phyloP scores from a whole-genome alignment of 2,888 invertebrate species.

The Callyntrura guangdongensis region DNA sequence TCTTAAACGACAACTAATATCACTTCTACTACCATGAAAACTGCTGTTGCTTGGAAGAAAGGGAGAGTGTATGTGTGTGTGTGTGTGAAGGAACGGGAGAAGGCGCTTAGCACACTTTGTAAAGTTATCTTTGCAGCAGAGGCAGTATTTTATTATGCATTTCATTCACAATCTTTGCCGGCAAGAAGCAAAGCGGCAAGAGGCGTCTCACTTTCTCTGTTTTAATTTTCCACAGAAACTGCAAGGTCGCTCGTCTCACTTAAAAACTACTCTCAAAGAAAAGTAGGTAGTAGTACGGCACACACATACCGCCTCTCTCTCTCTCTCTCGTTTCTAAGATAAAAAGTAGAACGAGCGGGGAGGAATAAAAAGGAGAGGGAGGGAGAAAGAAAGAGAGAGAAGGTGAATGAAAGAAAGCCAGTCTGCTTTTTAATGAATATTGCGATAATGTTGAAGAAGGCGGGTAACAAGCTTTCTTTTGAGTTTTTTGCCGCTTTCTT shows the following conservation, averaged over 20 bases:
- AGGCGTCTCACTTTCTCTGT: slow-evolving; percentile 9
- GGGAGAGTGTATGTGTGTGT: not conserved
- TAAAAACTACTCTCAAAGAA: not conserved
- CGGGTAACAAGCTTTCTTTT: not conserved
- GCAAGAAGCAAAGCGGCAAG: not conserved
- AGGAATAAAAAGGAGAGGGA: not conserved
- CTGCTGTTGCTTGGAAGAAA: not conserved
- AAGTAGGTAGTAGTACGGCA: not conserved
- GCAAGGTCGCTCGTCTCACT: slow-evolving; percentile 26
- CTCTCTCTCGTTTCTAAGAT: not conserved
- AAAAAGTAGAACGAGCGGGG: slow-evolving; percentile 41
- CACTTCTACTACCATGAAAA: not conserved
- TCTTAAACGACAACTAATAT: not conserved
- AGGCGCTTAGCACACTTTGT: not conserved
- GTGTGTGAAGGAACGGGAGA: not conserved
- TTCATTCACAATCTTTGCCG: slow-evolving; percentile 38
- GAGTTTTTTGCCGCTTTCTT: not conserved
- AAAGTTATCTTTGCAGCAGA: not conserved
- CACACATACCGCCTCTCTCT: not conserved
- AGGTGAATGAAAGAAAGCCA: slow-evolving; percentile 21
- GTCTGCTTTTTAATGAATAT: slow-evolving; percentile 35
- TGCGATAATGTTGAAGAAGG: not conserved
- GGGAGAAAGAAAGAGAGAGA: not conserved
- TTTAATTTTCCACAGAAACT: slow-evolving; percentile 51
- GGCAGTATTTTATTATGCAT: slow-evolving; percentile 34